phyloP scores from a whole-genome alignment of 2,797 vertebrate species.

The Macrochelys suwanniensis region DNA sequence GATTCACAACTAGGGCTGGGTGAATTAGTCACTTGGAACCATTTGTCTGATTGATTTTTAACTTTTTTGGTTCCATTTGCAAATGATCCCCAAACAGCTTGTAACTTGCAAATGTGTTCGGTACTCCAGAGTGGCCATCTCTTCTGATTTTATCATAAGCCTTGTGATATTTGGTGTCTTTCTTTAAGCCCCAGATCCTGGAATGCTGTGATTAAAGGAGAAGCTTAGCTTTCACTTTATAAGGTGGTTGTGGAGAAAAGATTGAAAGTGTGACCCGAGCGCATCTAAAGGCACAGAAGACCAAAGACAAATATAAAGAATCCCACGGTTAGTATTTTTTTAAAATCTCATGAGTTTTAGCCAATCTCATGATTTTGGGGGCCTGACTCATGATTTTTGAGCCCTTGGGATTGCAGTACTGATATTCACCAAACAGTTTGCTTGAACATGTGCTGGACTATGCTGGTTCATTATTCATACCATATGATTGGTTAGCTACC shows the following conservation, averaged over 20 bases:
- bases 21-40: background rate
- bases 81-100: background rate
- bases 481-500: conserved; percentile 46
- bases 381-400: background rate
- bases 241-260: background rate
- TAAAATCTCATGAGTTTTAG: background rate
- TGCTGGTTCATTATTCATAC: conserved; percentile 71
- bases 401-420: accelerated
- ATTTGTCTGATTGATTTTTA: background rate
- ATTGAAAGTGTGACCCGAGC: background rate
- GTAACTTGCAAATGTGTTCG: background rate
- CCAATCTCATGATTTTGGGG: background rate
- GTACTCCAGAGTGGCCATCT: background rate
- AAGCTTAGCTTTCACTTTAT: background rate
- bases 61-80: background rate
- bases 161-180: background rate
- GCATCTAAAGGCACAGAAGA: background rate
- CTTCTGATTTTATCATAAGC: background rate
- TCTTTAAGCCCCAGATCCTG: background rate
- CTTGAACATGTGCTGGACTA: background rate
- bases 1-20: background rate
- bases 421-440: background rate
- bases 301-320: background rate
- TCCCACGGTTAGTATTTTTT: background rate
- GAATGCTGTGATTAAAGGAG: background rate